These are phyloP conservation scores for Eupristina koningsbergeri DNA, from an alignment of 1,140 invertebrate species.

Conservation along the genomic window DNA sequence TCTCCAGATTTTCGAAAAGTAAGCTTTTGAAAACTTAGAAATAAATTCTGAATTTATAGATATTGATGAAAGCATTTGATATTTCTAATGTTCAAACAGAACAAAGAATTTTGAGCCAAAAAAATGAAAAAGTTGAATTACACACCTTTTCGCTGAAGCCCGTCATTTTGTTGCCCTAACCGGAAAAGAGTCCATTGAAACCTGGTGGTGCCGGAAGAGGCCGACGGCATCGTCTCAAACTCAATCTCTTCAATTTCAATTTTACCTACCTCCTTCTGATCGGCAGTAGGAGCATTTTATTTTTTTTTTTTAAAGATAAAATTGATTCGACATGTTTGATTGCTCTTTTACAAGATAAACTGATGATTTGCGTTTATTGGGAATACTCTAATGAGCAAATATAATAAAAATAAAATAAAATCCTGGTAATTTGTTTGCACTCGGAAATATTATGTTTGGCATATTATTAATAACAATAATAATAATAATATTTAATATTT, in stretches of 20 bases:
- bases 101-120: constrained; percentile 20
- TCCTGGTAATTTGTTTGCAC: no score
- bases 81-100: neutral
- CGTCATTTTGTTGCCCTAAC: constrained; percentile 62
- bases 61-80: neutral
- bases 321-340: no score
- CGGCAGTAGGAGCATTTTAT: neutral
- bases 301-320: neutral
- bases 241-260: no score
- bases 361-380: no score
- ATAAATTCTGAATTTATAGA: neutral
- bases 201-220: constrained; percentile 36
- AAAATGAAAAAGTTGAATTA: constrained; percentile 56
- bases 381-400: no score
- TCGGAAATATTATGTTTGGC: no score
- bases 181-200: constrained; percentile 60
- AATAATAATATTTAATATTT: no score
- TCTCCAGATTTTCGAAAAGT: neutral
- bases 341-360: no score
- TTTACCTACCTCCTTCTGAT: no score
- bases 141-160: constrained; percentile 69
- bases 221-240: neutral
- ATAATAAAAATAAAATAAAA: no score
- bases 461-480: no score
- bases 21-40: neutral